A percentile compares a stretch with the other conserved stretches of the same genome.
Evolutionary conservation across 2,113 vertebrate genomes (phyloP).

Genomic region (Ellobius talpinus): DNA sequence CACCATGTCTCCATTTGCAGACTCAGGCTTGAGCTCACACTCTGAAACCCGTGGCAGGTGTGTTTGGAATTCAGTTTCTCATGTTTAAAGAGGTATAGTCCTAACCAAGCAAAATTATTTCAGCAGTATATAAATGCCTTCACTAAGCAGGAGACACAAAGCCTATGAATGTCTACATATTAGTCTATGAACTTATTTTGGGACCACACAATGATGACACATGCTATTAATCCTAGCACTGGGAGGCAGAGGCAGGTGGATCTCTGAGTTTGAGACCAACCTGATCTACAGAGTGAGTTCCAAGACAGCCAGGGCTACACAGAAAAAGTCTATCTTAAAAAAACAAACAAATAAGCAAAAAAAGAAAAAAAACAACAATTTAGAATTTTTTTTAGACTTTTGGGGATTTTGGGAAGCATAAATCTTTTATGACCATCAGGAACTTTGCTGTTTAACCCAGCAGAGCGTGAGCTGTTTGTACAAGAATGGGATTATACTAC

Average conservation of each 20-base stretch:
- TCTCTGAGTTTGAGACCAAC: not conserved
- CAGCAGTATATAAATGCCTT: not conserved
- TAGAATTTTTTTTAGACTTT: no score
- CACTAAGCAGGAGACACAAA: not conserved
- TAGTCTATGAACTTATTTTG: not conserved
- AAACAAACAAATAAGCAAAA: not conserved
- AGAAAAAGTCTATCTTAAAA: not conserved
- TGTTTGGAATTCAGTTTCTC: constrained; percentile 18
- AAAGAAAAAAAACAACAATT: not conserved
- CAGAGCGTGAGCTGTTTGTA: not conserved
- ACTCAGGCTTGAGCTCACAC: not conserved
- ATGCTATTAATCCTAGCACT: no score
- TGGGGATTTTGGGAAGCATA: no score
- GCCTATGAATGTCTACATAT: not conserved
- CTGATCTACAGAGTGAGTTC: not conserved
- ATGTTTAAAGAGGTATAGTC: not conserved
- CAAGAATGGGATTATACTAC: not conserved
- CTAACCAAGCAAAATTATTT: not conserved
- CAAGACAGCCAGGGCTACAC: no score
- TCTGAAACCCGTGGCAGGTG: not conserved
- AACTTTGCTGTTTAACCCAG: not conserved
- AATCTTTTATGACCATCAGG: not conserved
- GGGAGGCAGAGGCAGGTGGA: not conserved
- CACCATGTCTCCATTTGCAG: not conserved
- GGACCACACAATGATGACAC: not conserved